A percentile compares a stretch with the other conserved stretches of the same genome.
These are phyloP conservation scores for Onychomys arenicola DNA, from an alignment of 2,797 vertebrate species.

Conservation along the genomic window DNA sequence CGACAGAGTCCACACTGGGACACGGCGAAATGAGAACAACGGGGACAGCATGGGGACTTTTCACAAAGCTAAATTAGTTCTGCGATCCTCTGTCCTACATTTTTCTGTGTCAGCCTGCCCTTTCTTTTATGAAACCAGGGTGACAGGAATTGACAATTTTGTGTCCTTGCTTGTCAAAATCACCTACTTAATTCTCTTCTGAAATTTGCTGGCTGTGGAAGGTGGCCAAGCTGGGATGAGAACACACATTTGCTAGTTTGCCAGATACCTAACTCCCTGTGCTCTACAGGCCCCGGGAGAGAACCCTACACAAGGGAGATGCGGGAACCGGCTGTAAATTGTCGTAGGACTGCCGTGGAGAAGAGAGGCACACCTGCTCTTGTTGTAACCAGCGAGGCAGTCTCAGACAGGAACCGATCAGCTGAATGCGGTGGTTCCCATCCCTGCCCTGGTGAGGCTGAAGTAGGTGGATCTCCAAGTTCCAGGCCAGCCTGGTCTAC, in stretches of 20 bases:
- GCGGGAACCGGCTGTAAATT: background rate
- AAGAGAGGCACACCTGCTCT: background rate
- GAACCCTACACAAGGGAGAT: background rate
- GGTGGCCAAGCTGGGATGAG: background rate
- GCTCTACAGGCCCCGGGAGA: background rate
- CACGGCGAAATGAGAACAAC: conserved; percentile 29
- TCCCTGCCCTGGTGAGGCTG: background rate
- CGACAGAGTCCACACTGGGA: conserved; percentile 16
- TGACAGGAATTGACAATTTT: conserved; percentile 47
- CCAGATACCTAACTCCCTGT: background rate
- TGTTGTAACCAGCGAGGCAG: background rate
- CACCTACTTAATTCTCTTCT: conserved; percentile 71
- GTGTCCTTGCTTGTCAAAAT: conserved; percentile 62
- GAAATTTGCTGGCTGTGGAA: background rate
- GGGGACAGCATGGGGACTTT: conserved; percentile 9
- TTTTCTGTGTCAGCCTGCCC: conserved; percentile 71
- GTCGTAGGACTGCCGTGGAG: background rate
- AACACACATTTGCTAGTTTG: background rate
- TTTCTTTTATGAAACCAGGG: conserved; percentile 74
- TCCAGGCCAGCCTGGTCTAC: background rate
- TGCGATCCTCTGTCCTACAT: conserved; percentile 69
- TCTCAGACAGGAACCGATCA: background rate
- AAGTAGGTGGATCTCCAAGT: background rate
- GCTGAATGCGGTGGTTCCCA: background rate
- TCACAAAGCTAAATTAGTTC: conserved; percentile 67